Base-by-base conservation (phyloP, 2,113 vertebrate species). In the Ceyx melanurus region DNA sequence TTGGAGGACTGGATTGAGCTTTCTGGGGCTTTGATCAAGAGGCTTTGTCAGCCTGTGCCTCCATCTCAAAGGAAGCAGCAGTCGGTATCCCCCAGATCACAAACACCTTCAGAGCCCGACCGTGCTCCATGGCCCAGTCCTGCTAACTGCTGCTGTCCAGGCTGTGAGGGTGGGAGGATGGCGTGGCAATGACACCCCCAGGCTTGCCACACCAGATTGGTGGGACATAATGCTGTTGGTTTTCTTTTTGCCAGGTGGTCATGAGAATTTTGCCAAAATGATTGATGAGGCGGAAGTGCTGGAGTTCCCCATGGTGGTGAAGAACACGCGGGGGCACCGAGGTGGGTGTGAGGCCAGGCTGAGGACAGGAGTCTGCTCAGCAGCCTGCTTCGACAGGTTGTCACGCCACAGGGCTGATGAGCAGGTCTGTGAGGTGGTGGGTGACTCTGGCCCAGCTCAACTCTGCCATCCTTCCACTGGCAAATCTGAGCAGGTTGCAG, bases 241-340 rank as follows among this genome's bases (percentile, higher is more conserved):
- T 95, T 95, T 93, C 86, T 95, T 83, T 88, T 93, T 95, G 73
- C 86, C 96, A 98, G 98, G 98, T 90, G 98, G 98, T 95, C 98
- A 98, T 89, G 98, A 98, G 95, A 98, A 98, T 96, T 98, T 98
- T 97, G 97, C 97, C 94, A 98, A 98, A 97, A 98, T 98, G 98
- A 98, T 98, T 94, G 98, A 98, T 95, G 98, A 98, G 96, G 98
- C 98, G 53, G 98, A 98, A 97, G 98, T 98, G 25, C 93, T 98
- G 96, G 98, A 98, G 93, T 98, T 98, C 87, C 98, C 98, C 68
- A 98, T 98, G 98, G 98, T 98, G 83, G 98, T 98, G 93, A 98
- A 98, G 96, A 98, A 98, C 82, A 98, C 98, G 3, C 97, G 98
- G 68, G 98, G 98, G 70, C 98, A 98, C 88, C 97, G 98, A 98